Percentiles rank a stretch among this genome's conserved stretches.
Evolutionary conservation across 1,140 invertebrate species (phyloP).

Genomic region (Calliopsis andreniformis): DNA sequence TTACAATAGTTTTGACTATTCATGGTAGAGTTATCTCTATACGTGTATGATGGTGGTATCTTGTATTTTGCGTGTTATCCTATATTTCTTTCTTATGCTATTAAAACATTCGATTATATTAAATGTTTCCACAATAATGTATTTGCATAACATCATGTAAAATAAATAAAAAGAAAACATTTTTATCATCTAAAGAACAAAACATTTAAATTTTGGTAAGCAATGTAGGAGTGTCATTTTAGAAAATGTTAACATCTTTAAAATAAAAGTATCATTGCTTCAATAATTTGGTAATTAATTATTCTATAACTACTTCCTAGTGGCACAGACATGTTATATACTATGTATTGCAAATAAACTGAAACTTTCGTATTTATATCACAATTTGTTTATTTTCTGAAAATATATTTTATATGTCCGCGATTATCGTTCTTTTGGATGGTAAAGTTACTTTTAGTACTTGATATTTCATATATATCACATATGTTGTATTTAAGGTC

Average conservation of each 20-base stretch:
- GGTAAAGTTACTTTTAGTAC: background rate
- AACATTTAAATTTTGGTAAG: background rate
- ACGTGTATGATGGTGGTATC: conserved; percentile 12
- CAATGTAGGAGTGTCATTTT: background rate
- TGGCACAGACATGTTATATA: background rate
- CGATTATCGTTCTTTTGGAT: no score
- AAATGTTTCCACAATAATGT: conserved; percentile 2
- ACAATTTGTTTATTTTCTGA: background rate
- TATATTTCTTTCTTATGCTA: conserved; percentile 18
- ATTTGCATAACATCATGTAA: conserved; percentile 6
- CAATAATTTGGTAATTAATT: conserved; percentile 4
- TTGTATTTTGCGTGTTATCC: conserved; percentile 25
- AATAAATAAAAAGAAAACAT: conserved; percentile 17
- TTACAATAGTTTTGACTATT: conserved; percentile 35
- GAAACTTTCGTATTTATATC: conserved; percentile 6
- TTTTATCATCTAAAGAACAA: background rate
- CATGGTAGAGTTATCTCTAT: background rate
- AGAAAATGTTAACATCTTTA: background rate
- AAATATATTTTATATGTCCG: no score
- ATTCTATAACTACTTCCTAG: conserved; percentile 20
- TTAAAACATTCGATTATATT: conserved; percentile 23
- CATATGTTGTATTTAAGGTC: background rate
- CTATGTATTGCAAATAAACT: conserved; percentile 24
- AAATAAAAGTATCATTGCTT: background rate
- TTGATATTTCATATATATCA: no score